Evolutionary conservation across 2,113 vertebrate species (phyloP), one percentile per base, ranked within the genome.

Genomic region (Hippocampus barbouri): DNA sequence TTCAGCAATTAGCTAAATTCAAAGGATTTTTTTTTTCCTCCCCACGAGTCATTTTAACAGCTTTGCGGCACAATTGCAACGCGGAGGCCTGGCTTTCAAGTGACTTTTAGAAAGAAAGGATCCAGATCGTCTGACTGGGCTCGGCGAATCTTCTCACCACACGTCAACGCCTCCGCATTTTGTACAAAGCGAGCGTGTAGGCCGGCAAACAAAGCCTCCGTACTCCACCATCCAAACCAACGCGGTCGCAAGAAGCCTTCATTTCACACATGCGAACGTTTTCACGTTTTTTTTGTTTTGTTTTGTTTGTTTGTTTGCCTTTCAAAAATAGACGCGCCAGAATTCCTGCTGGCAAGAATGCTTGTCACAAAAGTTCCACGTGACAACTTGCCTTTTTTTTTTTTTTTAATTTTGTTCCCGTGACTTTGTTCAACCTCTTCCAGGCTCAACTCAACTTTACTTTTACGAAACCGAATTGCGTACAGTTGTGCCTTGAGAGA

Each of bases 311-410:
- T 64, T 41, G 62, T 21, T n/a, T n/a, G 62, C 21, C n/a, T 45
- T 65, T 65, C 41, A 23, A 65, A 45, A 45, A 65, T 45, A 65
- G 63, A 65, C n/a, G 6, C 16, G 63, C 40, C 63, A 25, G 40
- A n/a, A 18, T 15, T 40, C 62, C 62, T 65, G 62, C 62, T 65
- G 62, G 40, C 20, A 23, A 65, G 40, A 5, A 43, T 45, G 40
- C 41, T 21, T 4, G 62, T 65, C 62, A 23, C 62, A 43, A 47
- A 66, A 66, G 64, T 66, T 66, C 14, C 23, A 12, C 10, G 4
- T 62, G n/a, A n/a, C 62, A 57, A 64, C 80, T 59, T 62, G 38
- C 30, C 8, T 6, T 6, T 53, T 21, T 30, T 6, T 53, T 21
- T 30, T 53, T 53, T 20, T 20, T 25, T 25, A 25, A 25, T 25